Base-by-base conservation (phyloP, 2,888 invertebrate species). In the Phlogophora meticulosa region DNA sequence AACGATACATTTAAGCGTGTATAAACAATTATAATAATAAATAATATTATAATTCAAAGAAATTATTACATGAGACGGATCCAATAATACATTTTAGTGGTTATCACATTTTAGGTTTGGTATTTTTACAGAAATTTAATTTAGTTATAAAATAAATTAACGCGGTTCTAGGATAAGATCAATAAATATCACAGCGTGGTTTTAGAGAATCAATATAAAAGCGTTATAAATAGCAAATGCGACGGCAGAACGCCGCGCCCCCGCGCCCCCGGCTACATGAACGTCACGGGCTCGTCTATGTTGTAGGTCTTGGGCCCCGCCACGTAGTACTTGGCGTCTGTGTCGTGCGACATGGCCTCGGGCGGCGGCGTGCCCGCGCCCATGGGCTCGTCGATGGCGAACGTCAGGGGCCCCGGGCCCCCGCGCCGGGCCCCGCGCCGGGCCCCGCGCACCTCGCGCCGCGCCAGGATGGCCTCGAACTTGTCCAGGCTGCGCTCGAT, bases 221-320 rank as follows among this genome's bases (percentile, higher is more conserved):
- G 79, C 79, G 11, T 58, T 49, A 38, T 34, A 52, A 49, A 56
- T 7, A 67, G 48, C 2, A 48, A 69, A 32, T 10, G 36, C n/a
- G n/a, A 42, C 20, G 71, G 15, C 73, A 1, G 22, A 15, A 1
- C 1, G 5, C 28, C 63, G 48, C 43, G 36, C 9, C 28, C 15
- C 7, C 11, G 17, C 32, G 24, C 55, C 32, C n/a, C 34, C 32
- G 4, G 24, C 76, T 85, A 89, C 7, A 81, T 74, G 74, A 80
- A 82, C 17, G 71, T 45, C 55, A 96, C 91, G 36, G 96, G 96
- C 84, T 96, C 95, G 91, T 96, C 96, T 69, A 96, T 96, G 85
- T 96, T 91, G 87, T 93, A 96, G 9, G 96, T 96, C 81, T 93
- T 92, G 32, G 96, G 95, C 3, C 95, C 94, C 67, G 96, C 91